Base-by-base conservation (phyloP, 2,797 vertebrate species). In the Acrossocheilus fasciatus region DNA sequence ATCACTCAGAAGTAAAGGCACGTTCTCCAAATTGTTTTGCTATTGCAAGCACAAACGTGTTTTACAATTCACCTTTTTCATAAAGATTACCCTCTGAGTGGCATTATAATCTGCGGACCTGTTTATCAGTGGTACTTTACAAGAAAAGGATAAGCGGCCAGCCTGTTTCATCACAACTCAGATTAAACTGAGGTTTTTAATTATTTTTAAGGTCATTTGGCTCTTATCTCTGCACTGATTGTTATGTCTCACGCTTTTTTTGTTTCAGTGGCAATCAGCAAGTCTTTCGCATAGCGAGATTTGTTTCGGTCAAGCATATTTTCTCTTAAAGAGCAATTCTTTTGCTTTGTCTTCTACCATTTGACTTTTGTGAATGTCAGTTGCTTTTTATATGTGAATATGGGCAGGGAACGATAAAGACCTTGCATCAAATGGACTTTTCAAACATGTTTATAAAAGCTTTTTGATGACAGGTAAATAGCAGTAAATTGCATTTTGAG, bases 381-480 rank as follows among this genome's bases (percentile, higher is more conserved):
- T 54, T 79, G 86, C 73, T 88, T 81, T 86, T 90, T 87, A 73
- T 64, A 68, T 83, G 66, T 20, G 43, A 75, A 77, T 64, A 39
- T 18, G 83, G 73, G 70, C 68, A 76, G 20, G 11, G 41, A 68
- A 52, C 18, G 80, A 89, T 89, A 85, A 86, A 86, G 87, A 84
- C 81, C 62, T 82, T 45, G 30, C 79, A 84, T 87, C 74, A 82
- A 82, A 86, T 85, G 82, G 84, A 89, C 87, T 91, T 87, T 89
- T 88, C 82, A 87, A 66, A 90, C 73, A 74, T 77, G 74, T 89
- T 89, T 91, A 90, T 90, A 90, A 91, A 89, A 89, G 86, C 88
- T 89, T 90, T 91, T 82, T 84, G 82, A 85, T 91, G 90, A 90
- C 91, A 89, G 88, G 88, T 90, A 91, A 91, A 91, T 91, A 91